Percentiles rank a stretch among this genome's conserved stretches.
Evolutionary conservation across 2,888 invertebrate species (phyloP).

Genomic region (Marronus borbonicus): DNA sequence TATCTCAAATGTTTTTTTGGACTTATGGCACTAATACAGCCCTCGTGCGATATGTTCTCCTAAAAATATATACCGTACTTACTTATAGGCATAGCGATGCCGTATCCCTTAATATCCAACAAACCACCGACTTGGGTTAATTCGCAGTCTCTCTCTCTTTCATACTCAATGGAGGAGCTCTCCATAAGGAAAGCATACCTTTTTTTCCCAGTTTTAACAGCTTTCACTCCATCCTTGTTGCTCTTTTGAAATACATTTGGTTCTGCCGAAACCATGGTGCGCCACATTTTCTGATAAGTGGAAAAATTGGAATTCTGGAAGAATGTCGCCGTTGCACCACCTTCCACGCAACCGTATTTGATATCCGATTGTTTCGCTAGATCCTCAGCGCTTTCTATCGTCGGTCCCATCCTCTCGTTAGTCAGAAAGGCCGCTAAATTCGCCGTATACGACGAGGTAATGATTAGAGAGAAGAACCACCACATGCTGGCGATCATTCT

Average conservation of each 20-base stretch:
- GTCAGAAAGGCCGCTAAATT: slow-evolving; percentile 95
- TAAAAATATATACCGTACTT: slow-evolving; percentile 67
- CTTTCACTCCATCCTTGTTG: slow-evolving; percentile 90
- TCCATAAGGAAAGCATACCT: slow-evolving; percentile 97
- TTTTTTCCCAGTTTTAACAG: slow-evolving; percentile 84
- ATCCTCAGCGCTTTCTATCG: slow-evolving; percentile 93
- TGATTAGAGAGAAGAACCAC: slow-evolving; percentile 95
- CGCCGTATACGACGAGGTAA: slow-evolving; percentile 95
- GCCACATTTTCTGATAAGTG: slow-evolving; percentile 93
- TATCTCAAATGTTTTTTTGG: too few relatives aligned
- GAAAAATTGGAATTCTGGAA: slow-evolving; percentile 94
- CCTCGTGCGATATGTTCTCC: too few relatives aligned
- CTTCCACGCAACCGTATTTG: slow-evolving; percentile 92
- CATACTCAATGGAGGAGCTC: slow-evolving; percentile 95
- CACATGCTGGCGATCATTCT: slow-evolving; percentile 90
- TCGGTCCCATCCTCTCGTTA: slow-evolving; percentile 89
- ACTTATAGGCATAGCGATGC: slow-evolving; percentile 93
- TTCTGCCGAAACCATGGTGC: slow-evolving; percentile 88
- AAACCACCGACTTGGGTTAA: slow-evolving; percentile 86
- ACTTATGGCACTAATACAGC: too few relatives aligned
- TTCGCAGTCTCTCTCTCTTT: slow-evolving; percentile 88
- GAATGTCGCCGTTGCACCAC: slow-evolving; percentile 92
- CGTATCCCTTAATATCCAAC: slow-evolving; percentile 94
- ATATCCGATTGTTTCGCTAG: slow-evolving; percentile 95
- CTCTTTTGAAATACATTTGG: slow-evolving; percentile 87